phyloP scores from a whole-genome alignment of 2,113 vertebrate genomes.

The Tupaia tana region DNA sequence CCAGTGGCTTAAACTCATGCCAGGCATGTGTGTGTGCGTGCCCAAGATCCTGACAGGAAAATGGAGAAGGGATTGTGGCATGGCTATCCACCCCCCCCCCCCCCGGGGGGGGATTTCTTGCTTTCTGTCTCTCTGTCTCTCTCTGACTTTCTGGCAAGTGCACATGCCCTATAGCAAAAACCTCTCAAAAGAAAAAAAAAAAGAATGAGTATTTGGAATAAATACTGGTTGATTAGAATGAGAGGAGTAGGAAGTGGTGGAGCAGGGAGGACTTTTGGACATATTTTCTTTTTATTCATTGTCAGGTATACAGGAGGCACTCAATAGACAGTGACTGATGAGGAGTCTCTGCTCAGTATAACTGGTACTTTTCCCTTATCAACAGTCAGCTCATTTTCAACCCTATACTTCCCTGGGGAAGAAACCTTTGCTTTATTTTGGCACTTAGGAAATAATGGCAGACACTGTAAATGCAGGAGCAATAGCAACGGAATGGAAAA shows the following conservation, averaged over 20 bases:
- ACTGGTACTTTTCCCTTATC: constrained; percentile 29
- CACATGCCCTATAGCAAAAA: too few species aligned
- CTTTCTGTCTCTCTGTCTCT: too few species aligned
- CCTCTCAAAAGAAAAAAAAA: too few species aligned
- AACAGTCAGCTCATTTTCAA: constrained; percentile 56
- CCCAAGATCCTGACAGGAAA: too few species aligned
- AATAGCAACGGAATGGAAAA: background rate
- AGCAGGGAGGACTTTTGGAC: background rate
- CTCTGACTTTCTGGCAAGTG: too few species aligned
- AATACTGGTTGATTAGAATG: background rate
- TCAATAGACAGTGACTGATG: background rate
- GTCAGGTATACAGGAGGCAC: background rate
- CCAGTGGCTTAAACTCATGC: too few species aligned
- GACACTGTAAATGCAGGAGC: constrained; percentile 30
- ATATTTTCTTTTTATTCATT: background rate
- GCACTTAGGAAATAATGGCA: constrained; percentile 55
- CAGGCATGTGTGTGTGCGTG: too few species aligned
- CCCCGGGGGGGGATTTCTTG: too few species aligned
- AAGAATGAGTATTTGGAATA: background rate
- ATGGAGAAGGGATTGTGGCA: too few species aligned
- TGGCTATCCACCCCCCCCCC: too few species aligned
- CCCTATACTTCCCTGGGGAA: constrained; percentile 27
- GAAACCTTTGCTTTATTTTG: constrained; percentile 54
- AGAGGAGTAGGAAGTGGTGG: background rate
- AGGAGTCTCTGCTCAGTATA: background rate